phyloP scores from a whole-genome alignment of 2,113 vertebrate species.

The Calidris pugnax region DNA sequence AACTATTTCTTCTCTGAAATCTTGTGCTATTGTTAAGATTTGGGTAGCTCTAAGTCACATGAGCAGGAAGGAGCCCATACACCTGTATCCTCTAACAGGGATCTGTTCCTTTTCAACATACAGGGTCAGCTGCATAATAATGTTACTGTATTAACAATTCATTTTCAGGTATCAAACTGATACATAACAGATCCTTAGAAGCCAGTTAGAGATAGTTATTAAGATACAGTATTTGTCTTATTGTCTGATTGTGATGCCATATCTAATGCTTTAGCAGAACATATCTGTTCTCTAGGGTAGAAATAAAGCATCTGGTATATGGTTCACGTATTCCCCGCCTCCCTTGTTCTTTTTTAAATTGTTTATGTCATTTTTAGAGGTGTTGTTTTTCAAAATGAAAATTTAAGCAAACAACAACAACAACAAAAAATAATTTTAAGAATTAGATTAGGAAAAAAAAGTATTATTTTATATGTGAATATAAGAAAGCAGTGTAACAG shows the following conservation, averaged over 20 bases:
- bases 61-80: neutral
- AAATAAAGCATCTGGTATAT: neutral
- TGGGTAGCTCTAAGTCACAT: fast-evolving
- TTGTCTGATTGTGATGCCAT: neutral
- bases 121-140: neutral
- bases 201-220: neutral
- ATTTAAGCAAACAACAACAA: neutral
- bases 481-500: fast-evolving
- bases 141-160: neutral
- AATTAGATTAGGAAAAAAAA: neutral
- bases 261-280: neutral
- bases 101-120: neutral
- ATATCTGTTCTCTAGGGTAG: neutral
- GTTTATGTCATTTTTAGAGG: neutral
- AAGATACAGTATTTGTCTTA: neutral
- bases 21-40: neutral
- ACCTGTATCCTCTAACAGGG: neutral
- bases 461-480: neutral
- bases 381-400: neutral
- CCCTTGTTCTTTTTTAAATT: neutral
- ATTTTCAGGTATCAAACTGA: neutral
- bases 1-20: neutral
- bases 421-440: neutral
- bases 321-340: fast-evolving
- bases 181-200: neutral